Conservation (phyloP, 2,888 invertebrate genomes). For the Drosophila cracens region DNA sequence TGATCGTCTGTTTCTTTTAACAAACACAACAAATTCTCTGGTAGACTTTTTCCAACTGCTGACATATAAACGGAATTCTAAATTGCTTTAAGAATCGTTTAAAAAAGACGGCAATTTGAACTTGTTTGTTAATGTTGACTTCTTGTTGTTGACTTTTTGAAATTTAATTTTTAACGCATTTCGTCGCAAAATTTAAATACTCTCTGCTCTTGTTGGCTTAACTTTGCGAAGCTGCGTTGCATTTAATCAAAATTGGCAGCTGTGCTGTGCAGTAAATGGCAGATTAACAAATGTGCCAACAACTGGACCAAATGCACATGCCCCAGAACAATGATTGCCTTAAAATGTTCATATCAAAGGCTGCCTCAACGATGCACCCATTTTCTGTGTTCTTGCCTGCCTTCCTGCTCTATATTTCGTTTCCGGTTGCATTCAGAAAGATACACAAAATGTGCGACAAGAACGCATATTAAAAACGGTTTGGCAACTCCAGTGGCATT, state of each 20-base stretch:
- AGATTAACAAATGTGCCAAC: slow-evolving; percentile 39
- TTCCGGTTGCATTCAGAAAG: slow-evolving; percentile 36
- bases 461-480: slow-evolving; percentile 46
- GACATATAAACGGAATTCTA: not conserved
- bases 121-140: not conserved
- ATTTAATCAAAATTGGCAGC: slow-evolving; percentile 57
- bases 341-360: slow-evolving; percentile 20
- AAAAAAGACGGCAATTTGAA: not conserved
- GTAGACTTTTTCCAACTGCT: not conserved
- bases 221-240: not conserved
- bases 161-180: not conserved
- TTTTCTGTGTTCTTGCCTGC: slow-evolving; percentile 29
- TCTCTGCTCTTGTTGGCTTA: slow-evolving; percentile 1
- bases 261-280: slow-evolving; percentile 24
- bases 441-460: slow-evolving; percentile 28
- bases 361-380: not conserved
- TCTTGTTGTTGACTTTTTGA: not conserved
- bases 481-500: slow-evolving; percentile 39
- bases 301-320: slow-evolving; percentile 22
- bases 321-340: slow-evolving; percentile 15
- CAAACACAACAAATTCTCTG: not conserved
- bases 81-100: not conserved
- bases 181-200: not conserved
- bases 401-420: slow-evolving; percentile 39
- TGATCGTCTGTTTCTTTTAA: not conserved